Evolutionary conservation across 2,888 invertebrate species (phyloP).

Genomic region (Drosophila aldrichi): DNA sequence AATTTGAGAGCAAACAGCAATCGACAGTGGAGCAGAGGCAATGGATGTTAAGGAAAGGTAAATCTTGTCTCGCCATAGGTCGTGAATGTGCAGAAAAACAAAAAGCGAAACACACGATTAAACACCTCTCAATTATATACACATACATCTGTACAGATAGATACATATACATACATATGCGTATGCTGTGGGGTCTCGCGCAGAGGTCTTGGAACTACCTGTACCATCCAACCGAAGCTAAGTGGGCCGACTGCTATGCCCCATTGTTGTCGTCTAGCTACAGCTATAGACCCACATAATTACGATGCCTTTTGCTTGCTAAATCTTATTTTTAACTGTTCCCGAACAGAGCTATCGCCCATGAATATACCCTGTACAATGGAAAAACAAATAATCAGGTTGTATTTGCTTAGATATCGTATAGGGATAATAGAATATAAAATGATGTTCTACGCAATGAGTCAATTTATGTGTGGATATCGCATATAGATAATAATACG

Average conservation of each 20-base stretch:
- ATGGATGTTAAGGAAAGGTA: conserved; percentile 46
- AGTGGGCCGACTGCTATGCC: conserved; percentile 68
- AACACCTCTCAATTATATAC: conserved; percentile 85
- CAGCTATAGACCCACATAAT: conserved; percentile 63
- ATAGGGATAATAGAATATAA: neutral
- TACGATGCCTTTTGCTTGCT: conserved; percentile 61
- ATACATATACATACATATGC: neutral
- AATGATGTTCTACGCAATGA: too few relatives aligned
- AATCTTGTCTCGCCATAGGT: conserved; percentile 55
- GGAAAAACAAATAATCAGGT: too few relatives aligned
- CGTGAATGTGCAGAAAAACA: conserved; percentile 78
- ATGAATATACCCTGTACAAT: conserved; percentile 37
- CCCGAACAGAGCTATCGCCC: conserved; percentile 34
- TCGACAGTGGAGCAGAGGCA: conserved; percentile 62
- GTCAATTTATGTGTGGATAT: neutral
- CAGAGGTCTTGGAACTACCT: conserved; percentile 36
- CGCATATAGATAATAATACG: neutral
- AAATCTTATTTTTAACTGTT: conserved; percentile 44
- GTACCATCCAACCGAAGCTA: conserved; percentile 61
- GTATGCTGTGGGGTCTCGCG: conserved; percentile 20
- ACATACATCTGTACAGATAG: neutral
- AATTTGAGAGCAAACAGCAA: conserved; percentile 82
- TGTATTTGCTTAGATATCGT: neutral
- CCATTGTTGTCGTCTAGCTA: conserved; percentile 50
- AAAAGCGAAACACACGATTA: conserved; percentile 84